A percentile compares a stretch with the other conserved stretches of the same genome.
These are phyloP conservation scores for Steatornis caripensis DNA, from an alignment of 2,113 vertebrate genomes.

Conservation along the genomic window DNA sequence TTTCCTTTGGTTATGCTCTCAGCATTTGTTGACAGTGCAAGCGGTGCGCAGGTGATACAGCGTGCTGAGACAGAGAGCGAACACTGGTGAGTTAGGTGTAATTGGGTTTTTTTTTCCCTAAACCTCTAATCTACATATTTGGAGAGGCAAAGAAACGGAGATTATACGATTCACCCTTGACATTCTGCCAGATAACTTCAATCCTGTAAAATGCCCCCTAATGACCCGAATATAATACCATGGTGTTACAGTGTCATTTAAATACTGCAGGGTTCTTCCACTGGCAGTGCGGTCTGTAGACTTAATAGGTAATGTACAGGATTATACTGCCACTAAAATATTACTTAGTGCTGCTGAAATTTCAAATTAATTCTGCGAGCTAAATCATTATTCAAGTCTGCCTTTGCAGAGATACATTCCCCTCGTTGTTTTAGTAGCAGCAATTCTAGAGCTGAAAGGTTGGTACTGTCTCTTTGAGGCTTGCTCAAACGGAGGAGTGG, in stretches of 20 bases:
- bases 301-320: conserved; percentile 11
- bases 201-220: conserved; percentile 45
- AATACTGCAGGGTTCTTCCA: conserved; percentile 28
- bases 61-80: neutral
- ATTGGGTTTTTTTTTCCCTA: neutral
- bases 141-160: conserved; percentile 43
- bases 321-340: conserved; percentile 47
- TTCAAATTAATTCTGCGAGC: conserved; percentile 48
- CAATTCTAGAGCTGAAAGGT: neutral
- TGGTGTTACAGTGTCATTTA: conserved; percentile 39
- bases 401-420: conserved; percentile 4
- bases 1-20: neutral
- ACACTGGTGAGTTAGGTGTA: neutral
- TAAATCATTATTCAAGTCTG: conserved; percentile 35
- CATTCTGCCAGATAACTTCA: conserved; percentile 37
- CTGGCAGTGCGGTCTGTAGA: neutral
- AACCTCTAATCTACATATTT: conserved; percentile 46
- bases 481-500: neutral
- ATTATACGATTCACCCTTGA: conserved; percentile 21
- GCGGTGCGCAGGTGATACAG: neutral
- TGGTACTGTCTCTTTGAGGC: neutral
- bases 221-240: conserved; percentile 56
- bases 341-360: conserved; percentile 43
- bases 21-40: neutral
- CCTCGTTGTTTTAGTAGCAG: conserved; percentile 8